phyloP scores from a whole-genome alignment of 2,888 invertebrate genomes.

The Gasteruption jaculator region DNA sequence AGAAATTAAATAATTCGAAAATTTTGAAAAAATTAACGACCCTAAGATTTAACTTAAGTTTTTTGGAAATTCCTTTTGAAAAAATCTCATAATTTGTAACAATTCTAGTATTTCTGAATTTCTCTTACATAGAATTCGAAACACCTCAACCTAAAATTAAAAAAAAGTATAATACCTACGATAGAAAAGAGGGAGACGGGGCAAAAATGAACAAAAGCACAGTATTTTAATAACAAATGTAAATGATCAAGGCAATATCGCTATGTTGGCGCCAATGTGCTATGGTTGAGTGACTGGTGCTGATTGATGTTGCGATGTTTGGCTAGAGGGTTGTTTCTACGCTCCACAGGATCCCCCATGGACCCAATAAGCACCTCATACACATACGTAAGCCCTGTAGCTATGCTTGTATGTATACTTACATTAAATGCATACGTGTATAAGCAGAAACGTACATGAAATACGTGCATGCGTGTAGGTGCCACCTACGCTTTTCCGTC shows the following conservation, averaged over 20 bases:
- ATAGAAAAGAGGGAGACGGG: not conserved
- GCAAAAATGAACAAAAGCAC: slow-evolving; percentile 5
- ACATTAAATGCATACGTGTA: slow-evolving; percentile 14
- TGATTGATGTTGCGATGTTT: slow-evolving; percentile 52
- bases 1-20: too few relatives aligned
- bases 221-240: slow-evolving; percentile 31
- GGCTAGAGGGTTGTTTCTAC: slow-evolving; percentile 50
- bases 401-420: slow-evolving; percentile 19
- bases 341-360: slow-evolving; percentile 42
- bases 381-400: slow-evolving; percentile 24
- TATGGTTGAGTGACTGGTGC: slow-evolving; percentile 49
- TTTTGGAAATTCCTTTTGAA: too few relatives aligned
- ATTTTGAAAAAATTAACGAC: too few relatives aligned
- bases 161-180: slow-evolving; percentile 12
- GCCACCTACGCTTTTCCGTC: slow-evolving; percentile 26
- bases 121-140: too few relatives aligned
- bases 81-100: too few relatives aligned
- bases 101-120: too few relatives aligned
- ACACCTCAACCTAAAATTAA: too few relatives aligned
- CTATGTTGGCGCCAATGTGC: slow-evolving; percentile 45
- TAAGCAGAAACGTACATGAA: slow-evolving; percentile 17
- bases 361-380: slow-evolving; percentile 49
- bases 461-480: too few relatives aligned
- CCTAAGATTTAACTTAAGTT: too few relatives aligned
- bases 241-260: slow-evolving; percentile 47